These are phyloP conservation scores for Chalcosyrphus nemorum DNA, from an alignment of 2,888 invertebrate species.

Conservation along the genomic window DNA sequence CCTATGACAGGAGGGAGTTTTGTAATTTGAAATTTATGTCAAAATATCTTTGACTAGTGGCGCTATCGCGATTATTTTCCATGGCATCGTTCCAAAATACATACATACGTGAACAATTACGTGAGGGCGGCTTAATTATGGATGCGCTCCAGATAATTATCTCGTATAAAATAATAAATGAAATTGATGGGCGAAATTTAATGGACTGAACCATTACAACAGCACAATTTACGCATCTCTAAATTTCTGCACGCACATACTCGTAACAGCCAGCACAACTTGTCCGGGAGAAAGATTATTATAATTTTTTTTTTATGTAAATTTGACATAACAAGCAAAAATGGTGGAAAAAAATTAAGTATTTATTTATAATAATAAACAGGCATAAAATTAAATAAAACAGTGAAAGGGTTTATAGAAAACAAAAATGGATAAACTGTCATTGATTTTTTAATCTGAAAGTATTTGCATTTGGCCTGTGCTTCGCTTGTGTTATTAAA, in stretches of 20 bases:
- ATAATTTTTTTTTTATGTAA: conserved; percentile 6
- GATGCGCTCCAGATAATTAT: conserved; percentile 55
- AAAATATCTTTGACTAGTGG: conserved; percentile 13
- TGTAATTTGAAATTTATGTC: conserved; percentile 20
- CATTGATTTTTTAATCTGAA: conserved; percentile 38
- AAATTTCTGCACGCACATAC: conserved; percentile 27
- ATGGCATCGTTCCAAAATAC: background rate
- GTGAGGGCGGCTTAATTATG: conserved; percentile 56
- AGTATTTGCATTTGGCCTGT: conserved; percentile 16
- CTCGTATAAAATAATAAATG: conserved; percentile 59
- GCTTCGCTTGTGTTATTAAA: conserved; percentile 47
- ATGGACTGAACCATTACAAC: conserved; percentile 61
- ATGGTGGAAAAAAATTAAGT: background rate
- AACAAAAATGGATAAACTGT: background rate
- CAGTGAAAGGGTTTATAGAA: background rate
- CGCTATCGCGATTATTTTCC: conserved; percentile 2
- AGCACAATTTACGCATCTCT: conserved; percentile 46
- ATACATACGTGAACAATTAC: conserved; percentile 15
- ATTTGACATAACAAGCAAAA: conserved; percentile 26
- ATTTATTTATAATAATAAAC: conserved; percentile 21
- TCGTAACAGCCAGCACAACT: conserved; percentile 8
- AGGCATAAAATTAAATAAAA: background rate
- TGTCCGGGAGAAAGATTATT: conserved; percentile 5
- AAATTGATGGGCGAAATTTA: conserved; percentile 65
- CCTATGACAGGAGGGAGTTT: background rate